A percentile compares a stretch with the other conserved stretches of the same genome.
phyloP scores from a whole-genome alignment of 2,888 invertebrate genomes.

The Drosophila borealis region DNA sequence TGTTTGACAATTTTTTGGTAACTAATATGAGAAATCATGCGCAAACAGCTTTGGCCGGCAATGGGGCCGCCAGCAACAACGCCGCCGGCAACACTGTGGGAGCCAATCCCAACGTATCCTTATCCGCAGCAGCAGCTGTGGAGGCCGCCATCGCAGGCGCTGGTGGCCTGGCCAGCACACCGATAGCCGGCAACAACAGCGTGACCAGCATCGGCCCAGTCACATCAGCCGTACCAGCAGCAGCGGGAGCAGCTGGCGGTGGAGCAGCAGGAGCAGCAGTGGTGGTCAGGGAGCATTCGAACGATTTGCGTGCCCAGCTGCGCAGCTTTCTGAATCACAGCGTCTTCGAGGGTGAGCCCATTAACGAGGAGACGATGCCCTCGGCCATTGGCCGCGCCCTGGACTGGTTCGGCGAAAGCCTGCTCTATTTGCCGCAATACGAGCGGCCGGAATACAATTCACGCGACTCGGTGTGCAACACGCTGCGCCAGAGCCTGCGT shows the following conservation, averaged over 20 bases:
- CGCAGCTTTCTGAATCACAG: conserved; percentile 72
- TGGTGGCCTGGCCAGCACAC: not conserved
- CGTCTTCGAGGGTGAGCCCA: conserved; percentile 79
- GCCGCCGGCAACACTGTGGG: not conserved
- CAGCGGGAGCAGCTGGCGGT: too few species aligned
- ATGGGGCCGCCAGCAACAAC: conserved; percentile 12
- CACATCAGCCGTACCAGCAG: not conserved
- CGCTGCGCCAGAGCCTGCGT: conserved; percentile 78
- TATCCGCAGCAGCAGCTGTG: conserved; percentile 7
- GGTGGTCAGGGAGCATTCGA: conserved; percentile 14
- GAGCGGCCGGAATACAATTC: conserved; percentile 83
- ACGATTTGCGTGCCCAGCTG: conserved; percentile 76
- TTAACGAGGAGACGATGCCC: conserved; percentile 78
- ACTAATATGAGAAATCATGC: conserved; percentile 69
- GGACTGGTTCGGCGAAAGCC: conserved; percentile 76
- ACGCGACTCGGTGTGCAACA: conserved; percentile 83
- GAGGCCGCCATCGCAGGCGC: not conserved
- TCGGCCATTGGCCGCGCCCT: conserved; percentile 78
- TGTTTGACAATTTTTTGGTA: conserved; percentile 54
- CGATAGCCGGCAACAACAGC: not conserved
- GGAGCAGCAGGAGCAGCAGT: not conserved
- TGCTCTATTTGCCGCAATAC: conserved; percentile 82
- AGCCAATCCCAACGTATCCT: not conserved
- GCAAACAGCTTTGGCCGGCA: conserved; percentile 51
- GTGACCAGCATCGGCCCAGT: not conserved